Evolutionary conservation across 2,797 vertebrate species (phyloP).

Genomic region (Sebastes matsubarae): DNA sequence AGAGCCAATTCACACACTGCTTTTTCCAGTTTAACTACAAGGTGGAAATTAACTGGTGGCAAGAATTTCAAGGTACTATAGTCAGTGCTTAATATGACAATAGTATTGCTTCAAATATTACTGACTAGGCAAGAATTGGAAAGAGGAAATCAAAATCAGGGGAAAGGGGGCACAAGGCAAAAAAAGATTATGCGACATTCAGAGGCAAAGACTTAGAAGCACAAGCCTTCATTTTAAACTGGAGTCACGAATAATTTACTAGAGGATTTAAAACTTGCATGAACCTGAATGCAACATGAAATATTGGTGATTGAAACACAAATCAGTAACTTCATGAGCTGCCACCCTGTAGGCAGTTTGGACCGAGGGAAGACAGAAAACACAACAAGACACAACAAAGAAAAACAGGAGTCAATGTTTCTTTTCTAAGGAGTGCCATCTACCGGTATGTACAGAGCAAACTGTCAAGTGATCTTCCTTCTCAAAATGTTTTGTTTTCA

Average conservation of each 20-base stretch:
- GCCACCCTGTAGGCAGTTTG: not conserved
- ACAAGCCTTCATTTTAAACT: slow-evolving; percentile 19
- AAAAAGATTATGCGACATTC: slow-evolving; percentile 27
- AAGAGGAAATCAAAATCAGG: not conserved
- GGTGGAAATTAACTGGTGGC: not conserved
- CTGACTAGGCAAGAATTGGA: not conserved
- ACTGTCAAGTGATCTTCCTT: not conserved
- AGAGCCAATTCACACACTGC: not conserved
- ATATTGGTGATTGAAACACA: slow-evolving; percentile 11
- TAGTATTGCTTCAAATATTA: not conserved
- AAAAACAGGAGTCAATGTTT: not conserved
- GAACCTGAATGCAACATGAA: slow-evolving; percentile 25
- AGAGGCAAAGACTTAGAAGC: slow-evolving; percentile 2
- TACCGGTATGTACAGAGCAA: slow-evolving; percentile 2
- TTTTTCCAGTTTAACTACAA: not conserved
- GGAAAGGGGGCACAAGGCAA: not conserved
- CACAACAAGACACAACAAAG: not conserved
- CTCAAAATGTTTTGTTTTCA: slow-evolving; percentile 1
- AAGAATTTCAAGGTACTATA: not conserved
- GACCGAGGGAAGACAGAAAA: slow-evolving; percentile 51
- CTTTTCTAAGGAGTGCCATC: not conserved
- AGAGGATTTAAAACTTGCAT: not conserved
- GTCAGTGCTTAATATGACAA: not conserved
- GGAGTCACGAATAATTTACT: not conserved
- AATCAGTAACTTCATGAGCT: slow-evolving; percentile 10